phyloP scores from a whole-genome alignment of 2,113 vertebrate genomes.

The Centrocercus urophasianus region DNA sequence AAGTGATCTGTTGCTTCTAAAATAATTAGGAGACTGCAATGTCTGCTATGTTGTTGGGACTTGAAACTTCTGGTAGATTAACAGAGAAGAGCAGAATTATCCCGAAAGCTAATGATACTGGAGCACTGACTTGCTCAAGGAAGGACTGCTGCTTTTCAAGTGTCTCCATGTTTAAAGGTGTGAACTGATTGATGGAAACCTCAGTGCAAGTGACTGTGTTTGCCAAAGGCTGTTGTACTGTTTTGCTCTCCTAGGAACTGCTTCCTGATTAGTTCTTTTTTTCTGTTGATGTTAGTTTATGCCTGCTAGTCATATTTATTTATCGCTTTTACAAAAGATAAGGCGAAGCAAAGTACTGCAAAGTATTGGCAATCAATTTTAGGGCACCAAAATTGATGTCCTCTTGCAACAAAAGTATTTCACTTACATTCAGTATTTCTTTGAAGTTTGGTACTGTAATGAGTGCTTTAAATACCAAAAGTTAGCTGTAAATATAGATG shows the following conservation, averaged over 20 bases:
- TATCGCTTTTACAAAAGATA: background rate
- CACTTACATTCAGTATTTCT: background rate
- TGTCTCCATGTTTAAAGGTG: background rate
- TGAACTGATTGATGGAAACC: background rate
- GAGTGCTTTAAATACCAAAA: background rate
- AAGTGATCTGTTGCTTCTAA: background rate
- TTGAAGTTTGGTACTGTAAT: background rate
- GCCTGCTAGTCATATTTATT: background rate
- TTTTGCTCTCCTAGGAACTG: background rate
- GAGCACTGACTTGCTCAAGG: background rate
- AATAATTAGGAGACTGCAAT: background rate
- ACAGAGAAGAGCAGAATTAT: background rate
- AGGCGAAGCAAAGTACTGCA: background rate
- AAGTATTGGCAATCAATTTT: background rate
- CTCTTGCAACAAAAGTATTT: background rate
- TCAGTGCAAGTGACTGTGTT: background rate
- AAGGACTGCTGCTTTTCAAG: background rate
- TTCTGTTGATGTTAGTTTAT: background rate
- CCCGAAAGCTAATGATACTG: background rate
- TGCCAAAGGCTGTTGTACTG: background rate
- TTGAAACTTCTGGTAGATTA: background rate
- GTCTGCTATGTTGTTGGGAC: background rate
- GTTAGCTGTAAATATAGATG: background rate
- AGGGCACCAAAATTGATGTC: background rate
- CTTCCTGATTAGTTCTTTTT: background rate